These are phyloP conservation scores for Phthorimaea operculella DNA, from an alignment of 1,140 invertebrate genomes.

Conservation along the genomic window DNA sequence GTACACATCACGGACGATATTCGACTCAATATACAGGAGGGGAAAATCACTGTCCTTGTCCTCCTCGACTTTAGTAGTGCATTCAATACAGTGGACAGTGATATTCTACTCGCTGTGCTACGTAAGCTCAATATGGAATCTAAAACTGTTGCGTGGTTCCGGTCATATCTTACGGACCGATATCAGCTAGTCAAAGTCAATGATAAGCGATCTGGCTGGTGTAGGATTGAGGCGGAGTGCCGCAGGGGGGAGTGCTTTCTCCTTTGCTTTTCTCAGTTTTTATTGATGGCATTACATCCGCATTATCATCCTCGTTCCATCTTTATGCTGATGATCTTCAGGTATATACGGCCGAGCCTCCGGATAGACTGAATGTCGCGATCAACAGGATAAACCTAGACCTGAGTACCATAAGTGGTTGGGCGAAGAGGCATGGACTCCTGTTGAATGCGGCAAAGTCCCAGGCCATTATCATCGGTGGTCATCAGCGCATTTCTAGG, in stretches of 20 bases:
- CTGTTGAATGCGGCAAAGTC: not conserved
- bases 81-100: not conserved
- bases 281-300: not conserved
- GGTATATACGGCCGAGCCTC: not conserved
- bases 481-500: not conserved
- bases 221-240: not conserved
- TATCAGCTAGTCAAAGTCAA: not conserved
- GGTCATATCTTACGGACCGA: not conserved
- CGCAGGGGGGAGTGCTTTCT: not conserved
- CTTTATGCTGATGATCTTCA: not conserved
- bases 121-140: not conserved
- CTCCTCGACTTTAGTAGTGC: not conserved
- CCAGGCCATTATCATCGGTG: not conserved
- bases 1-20: not conserved
- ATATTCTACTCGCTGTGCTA: not conserved
- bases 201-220: not conserved
- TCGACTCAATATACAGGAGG: not conserved
- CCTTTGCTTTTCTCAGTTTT: not conserved
- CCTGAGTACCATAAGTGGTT: not conserved
- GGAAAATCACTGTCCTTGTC: not conserved
- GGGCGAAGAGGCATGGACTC: not conserved
- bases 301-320: not conserved
- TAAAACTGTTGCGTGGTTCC: not conserved
- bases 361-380: not conserved
- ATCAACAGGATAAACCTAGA: not conserved